Conservation (phyloP, 2,888 invertebrate species). For the Caenorhabditis sp. region DNA sequence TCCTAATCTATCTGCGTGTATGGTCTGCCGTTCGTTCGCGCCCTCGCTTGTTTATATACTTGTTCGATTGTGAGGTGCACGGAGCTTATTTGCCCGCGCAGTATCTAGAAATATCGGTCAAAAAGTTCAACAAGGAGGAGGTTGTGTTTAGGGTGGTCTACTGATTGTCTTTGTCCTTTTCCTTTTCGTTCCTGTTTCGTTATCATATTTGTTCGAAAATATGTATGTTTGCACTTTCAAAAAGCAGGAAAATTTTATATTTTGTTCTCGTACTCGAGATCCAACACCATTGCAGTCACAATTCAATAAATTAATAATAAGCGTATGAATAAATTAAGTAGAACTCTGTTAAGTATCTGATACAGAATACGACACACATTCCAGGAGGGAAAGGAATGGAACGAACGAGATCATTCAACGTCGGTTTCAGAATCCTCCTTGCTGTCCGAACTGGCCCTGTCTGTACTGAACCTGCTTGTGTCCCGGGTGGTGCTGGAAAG, state of each 20-base stretch:
- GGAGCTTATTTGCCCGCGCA: no score
- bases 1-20: constrained; percentile 31
- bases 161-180: background rate
- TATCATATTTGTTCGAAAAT: no score
- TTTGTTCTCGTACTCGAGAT: constrained; percentile 35
- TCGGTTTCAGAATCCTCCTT: constrained; percentile 29
- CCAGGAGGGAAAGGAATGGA: constrained; percentile 8
- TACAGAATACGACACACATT: constrained; percentile 53
- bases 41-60: background rate
- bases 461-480: constrained; percentile 44
- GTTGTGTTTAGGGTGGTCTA: no score
- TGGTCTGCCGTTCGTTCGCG: background rate
- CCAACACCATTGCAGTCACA: constrained; percentile 43
- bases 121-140: no score
- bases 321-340: constrained; percentile 24
- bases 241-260: no score
- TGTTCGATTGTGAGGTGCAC: background rate
- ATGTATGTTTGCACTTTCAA: no score
- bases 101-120: no score
- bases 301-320: constrained; percentile 23
- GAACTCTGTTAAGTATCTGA: constrained; percentile 41
- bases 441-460: constrained; percentile 44
- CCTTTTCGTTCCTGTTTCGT: no score
- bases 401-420: constrained; percentile 9
- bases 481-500: constrained; percentile 53